phyloP scores from a whole-genome alignment of 1,140 invertebrate genomes.

The Drosophila persimilis region DNA sequence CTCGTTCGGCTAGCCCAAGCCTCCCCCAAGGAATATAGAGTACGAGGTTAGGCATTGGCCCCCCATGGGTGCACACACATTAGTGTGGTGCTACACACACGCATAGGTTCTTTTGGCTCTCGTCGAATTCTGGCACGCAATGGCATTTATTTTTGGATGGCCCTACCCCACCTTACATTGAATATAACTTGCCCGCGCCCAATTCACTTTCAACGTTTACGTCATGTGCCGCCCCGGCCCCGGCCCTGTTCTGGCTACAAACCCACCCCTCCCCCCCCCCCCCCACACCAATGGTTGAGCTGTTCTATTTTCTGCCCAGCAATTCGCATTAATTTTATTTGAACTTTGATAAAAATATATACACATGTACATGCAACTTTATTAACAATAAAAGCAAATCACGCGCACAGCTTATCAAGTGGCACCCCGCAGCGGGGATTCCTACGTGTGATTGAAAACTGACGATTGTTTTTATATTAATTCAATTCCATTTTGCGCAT shows the following conservation, averaged over 20 bases:
- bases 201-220: slow-evolving; percentile 43
- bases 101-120: too few species aligned
- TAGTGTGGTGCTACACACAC: neutral
- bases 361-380: slow-evolving; percentile 8
- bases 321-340: slow-evolving; percentile 23
- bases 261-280: slow-evolving; percentile 8
- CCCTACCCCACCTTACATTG: too few species aligned
- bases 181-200: too few species aligned
- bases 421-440: too few species aligned
- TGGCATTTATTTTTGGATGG: too few species aligned
- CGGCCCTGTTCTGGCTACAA: neutral
- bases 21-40: too few species aligned
- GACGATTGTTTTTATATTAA: too few species aligned
- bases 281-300: neutral
- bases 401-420: too few species aligned
- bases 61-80: neutral
- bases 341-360: slow-evolving; percentile 28
- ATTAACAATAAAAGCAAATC: too few species aligned
- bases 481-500: slow-evolving; percentile 11
- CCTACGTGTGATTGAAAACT: too few species aligned
- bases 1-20: neutral
- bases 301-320: slow-evolving; percentile 24
- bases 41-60: too few species aligned
- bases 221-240: slow-evolving; percentile 50
- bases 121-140: too few species aligned